Percentiles rank a stretch among this genome's conserved stretches.
phyloP scores from a whole-genome alignment of 2,888 invertebrate genomes.

The Apamea sordens region DNA sequence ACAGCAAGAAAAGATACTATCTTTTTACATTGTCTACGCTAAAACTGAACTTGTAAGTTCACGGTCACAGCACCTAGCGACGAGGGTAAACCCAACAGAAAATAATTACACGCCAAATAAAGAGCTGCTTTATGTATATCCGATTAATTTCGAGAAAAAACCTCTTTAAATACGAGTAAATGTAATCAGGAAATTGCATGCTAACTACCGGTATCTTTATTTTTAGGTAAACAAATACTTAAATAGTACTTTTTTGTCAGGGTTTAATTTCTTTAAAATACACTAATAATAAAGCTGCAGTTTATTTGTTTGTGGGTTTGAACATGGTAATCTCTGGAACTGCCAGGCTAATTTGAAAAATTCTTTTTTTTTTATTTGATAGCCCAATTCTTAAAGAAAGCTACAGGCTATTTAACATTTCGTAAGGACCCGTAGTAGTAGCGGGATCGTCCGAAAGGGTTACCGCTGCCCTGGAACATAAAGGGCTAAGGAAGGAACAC shows the following conservation, averaged over 20 bases:
- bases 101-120: constrained; percentile 63
- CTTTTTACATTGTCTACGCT: background rate
- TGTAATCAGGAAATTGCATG: constrained; percentile 65
- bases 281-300: too few relatives aligned
- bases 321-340: background rate
- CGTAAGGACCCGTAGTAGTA: too few relatives aligned
- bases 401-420: too few relatives aligned
- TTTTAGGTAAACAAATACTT: constrained; percentile 38
- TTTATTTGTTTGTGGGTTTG: background rate
- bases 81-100: constrained; percentile 38
- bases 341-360: background rate
- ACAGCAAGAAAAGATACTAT: background rate
- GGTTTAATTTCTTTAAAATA: background rate
- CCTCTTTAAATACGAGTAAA: constrained; percentile 47
- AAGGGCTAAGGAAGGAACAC: too few relatives aligned
- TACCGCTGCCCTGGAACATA: too few relatives aligned
- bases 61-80: constrained; percentile 39
- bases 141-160: constrained; percentile 50
- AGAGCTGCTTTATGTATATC: constrained; percentile 25
- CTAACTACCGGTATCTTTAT: constrained; percentile 58
- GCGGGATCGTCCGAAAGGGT: too few relatives aligned
- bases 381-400: too few relatives aligned
- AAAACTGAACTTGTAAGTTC: constrained; percentile 14
- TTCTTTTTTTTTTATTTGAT: background rate
- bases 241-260: background rate